Percentiles rank a stretch among this genome's conserved stretches.
Conservation (phyloP, 2,888 invertebrate genomes). For the Lampropteryx suffumata region DNA sequence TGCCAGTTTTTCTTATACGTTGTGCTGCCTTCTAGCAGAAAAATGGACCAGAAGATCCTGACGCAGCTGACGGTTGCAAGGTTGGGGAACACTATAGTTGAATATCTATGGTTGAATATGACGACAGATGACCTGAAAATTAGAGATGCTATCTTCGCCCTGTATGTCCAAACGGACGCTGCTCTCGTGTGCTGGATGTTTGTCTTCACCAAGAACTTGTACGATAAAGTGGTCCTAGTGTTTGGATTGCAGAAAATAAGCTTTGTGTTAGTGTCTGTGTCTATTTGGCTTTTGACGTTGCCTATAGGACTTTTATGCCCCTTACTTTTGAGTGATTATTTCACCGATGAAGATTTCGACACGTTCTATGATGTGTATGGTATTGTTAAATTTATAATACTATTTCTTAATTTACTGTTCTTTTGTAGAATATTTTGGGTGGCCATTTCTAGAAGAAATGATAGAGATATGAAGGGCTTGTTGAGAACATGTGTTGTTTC, state of each 20-base stretch:
- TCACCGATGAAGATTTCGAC: neutral
- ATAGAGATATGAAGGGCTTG: slow-evolving; percentile 23
- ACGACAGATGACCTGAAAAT: neutral
- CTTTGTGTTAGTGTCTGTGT: slow-evolving; percentile 37
- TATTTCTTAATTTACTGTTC: slow-evolving; percentile 49
- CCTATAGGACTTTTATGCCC: slow-evolving; percentile 47
- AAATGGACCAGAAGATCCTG: slow-evolving; percentile 58
- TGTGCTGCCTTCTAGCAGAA: slow-evolving; percentile 47
- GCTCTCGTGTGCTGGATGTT: slow-evolving; percentile 61
- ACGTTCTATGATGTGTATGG: slow-evolving; percentile 44
- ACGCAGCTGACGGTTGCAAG: slow-evolving; percentile 56
- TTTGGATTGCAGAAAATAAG: slow-evolving; percentile 42
- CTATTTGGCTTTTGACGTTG: slow-evolving; percentile 49
- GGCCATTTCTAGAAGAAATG: slow-evolving; percentile 29
- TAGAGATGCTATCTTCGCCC: slow-evolving; percentile 32
- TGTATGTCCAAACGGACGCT: slow-evolving; percentile 55
- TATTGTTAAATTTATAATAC: slow-evolving; percentile 49
- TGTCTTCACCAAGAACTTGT: slow-evolving; percentile 61
- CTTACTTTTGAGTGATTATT: slow-evolving; percentile 10
- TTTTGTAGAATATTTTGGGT: slow-evolving; percentile 55
- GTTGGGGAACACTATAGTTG: slow-evolving; percentile 47
- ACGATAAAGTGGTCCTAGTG: slow-evolving; percentile 60
- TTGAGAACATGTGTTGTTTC: slow-evolving; percentile 42
- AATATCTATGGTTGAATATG: slow-evolving; percentile 36
- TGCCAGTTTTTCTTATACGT: slow-evolving; percentile 46